Conservation (phyloP, 2,888 invertebrate genomes). For the Stenchaetothrips biformis region DNA sequence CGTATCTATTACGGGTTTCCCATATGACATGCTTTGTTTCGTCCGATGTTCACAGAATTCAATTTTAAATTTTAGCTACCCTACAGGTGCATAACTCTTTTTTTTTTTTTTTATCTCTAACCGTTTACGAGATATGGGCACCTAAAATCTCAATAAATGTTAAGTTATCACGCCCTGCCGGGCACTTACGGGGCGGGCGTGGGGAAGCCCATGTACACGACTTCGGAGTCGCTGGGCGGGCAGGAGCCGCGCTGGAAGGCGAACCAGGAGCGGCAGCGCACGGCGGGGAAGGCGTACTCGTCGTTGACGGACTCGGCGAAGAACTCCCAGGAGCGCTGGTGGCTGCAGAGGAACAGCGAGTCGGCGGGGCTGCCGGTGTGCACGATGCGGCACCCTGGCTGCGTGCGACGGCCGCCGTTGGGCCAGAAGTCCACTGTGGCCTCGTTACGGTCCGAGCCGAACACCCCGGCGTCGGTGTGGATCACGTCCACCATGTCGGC, state of each 20-base stretch:
- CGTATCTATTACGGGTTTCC: too few species aligned
- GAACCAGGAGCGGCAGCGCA: background rate
- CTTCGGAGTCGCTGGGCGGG: background rate
- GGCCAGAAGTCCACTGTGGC: background rate
- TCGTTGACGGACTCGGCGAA: conserved; percentile 29
- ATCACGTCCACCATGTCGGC: background rate
- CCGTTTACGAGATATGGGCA: too few species aligned
- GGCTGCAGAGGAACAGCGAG: conserved; percentile 27
- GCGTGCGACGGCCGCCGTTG: background rate
- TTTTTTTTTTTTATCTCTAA: too few species aligned
- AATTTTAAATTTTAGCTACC: too few species aligned
- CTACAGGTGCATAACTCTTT: too few species aligned
- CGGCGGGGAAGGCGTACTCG: conserved; percentile 26
- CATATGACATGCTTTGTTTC: too few species aligned
- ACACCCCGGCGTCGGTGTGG: conserved; percentile 4
- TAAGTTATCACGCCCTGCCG: too few species aligned
- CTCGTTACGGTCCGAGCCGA: background rate
- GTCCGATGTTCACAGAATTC: too few species aligned
- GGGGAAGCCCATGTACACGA: conserved; percentile 24
- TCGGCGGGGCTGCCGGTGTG: background rate
- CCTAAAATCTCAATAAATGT: too few species aligned
- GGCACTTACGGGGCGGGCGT: background rate
- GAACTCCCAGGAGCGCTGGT: conserved; percentile 28
- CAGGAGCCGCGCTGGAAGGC: conserved; percentile 16
- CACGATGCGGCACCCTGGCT: background rate